Conservation (phyloP, 2,888 invertebrate genomes). For the Sinhomidia bicolor region DNA sequence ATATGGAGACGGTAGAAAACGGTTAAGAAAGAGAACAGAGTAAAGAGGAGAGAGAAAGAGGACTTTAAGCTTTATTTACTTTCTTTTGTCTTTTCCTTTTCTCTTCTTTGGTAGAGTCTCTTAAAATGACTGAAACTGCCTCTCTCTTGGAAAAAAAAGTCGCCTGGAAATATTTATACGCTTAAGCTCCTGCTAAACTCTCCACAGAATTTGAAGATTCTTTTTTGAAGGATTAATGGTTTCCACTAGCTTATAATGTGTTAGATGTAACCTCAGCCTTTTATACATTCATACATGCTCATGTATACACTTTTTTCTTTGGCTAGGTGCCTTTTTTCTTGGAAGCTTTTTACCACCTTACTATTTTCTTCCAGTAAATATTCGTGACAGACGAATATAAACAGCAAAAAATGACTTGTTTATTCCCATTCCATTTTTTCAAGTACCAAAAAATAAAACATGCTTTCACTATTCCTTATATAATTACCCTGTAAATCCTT, state of each 20-base stretch:
- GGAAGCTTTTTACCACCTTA: conserved; percentile 11
- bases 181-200: conserved; percentile 27
- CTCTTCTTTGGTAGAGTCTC: background rate
- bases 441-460: background rate
- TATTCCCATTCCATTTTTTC: background rate
- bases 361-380: background rate
- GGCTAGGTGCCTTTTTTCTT: background rate
- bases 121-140: conserved; percentile 23
- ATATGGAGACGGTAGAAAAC: no score
- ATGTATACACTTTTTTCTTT: background rate
- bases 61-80: conserved; percentile 44
- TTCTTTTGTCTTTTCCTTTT: conserved; percentile 30
- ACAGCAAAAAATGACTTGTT: background rate
- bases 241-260: background rate
- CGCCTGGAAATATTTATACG: conserved; percentile 24
- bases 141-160: background rate
- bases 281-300: background rate
- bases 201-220: background rate
- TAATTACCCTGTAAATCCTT: conserved; percentile 44
- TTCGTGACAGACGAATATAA: background rate
- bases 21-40: background rate
- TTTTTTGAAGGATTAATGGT: conserved; percentile 51
- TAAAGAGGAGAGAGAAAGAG: conserved; percentile 1
- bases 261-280: no score
- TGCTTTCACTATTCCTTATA: background rate